phyloP scores from a whole-genome alignment of 2,888 invertebrate species.

The Cheilosia grossa region DNA sequence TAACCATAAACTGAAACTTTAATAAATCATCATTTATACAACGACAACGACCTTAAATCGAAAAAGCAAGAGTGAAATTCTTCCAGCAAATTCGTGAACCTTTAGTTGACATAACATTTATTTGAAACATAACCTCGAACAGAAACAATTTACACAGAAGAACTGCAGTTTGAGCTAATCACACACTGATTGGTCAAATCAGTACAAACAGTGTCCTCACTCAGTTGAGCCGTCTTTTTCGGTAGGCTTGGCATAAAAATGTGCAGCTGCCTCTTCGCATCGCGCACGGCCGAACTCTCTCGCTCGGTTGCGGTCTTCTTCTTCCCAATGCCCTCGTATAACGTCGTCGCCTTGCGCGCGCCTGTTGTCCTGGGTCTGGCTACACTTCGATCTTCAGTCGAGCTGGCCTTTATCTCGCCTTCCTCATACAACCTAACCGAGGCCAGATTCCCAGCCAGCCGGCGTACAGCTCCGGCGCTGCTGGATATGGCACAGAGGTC shows the following conservation, averaged over 20 bases:
- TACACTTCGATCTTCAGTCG: background rate
- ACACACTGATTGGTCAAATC: slow-evolving; percentile 76
- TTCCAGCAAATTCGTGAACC: too few species aligned
- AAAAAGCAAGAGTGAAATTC: too few species aligned
- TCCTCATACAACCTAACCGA: slow-evolving; percentile 79
- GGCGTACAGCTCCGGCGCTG: slow-evolving; percentile 78
- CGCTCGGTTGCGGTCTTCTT: slow-evolving; percentile 28
- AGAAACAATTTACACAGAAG: background rate
- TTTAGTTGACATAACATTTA: too few species aligned
- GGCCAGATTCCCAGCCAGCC: slow-evolving; percentile 79
- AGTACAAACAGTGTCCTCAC: slow-evolving; percentile 77
- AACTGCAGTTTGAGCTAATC: slow-evolving; percentile 13
- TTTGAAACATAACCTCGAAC: background rate
- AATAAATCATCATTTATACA: too few species aligned
- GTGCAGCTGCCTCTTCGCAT: slow-evolving; percentile 87
- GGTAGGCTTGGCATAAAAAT: slow-evolving; percentile 89
- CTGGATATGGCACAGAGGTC: slow-evolving; percentile 79
- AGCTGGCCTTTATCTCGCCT: slow-evolving; percentile 33
- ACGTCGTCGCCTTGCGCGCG: background rate
- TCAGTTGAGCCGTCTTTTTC: slow-evolving; percentile 83
- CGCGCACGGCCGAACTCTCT: slow-evolving; percentile 74
- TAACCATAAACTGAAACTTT: too few species aligned
- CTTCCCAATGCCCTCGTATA: slow-evolving; percentile 10
- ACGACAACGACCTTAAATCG: too few species aligned
- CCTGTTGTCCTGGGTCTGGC: slow-evolving; percentile 45